Evolutionary conservation across 2,113 vertebrate species (phyloP).

Genomic region (Orientallactaga bullata): DNA sequence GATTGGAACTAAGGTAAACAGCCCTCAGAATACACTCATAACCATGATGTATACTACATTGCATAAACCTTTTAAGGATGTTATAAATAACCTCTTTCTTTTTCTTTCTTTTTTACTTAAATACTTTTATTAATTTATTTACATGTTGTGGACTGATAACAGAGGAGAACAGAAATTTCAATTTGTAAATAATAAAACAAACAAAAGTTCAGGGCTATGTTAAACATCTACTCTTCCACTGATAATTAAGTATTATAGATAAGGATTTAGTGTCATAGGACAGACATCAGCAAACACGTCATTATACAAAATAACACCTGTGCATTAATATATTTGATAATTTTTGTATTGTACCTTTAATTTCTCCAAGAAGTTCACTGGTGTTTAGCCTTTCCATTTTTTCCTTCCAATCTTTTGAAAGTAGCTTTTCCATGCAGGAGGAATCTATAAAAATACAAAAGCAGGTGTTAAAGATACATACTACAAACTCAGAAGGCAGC

Average conservation of each 20-base stretch:
- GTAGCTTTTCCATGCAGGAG: constrained; percentile 97
- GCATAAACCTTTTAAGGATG: not conserved
- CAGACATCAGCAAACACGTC: not conserved
- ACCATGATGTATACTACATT: not conserved
- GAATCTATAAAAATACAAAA: constrained; percentile 89
- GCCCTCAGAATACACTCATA: not conserved
- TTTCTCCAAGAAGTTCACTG: constrained; percentile 97
- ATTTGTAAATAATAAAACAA: constrained; percentile 24
- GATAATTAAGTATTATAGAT: constrained; percentile 13
- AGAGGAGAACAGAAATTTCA: not conserved
- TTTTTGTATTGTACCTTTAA: constrained; percentile 93
- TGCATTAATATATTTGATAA: constrained; percentile 58
- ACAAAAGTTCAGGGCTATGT: not conserved
- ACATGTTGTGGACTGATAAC: not conserved
- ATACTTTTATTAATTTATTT: too few species aligned
- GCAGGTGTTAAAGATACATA: constrained; percentile 49
- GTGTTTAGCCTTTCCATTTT: constrained; percentile 99
- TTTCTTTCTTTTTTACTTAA: too few species aligned
- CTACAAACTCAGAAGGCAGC: constrained; percentile 74
- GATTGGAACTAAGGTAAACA: not conserved
- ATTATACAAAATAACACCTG: constrained; percentile 4
- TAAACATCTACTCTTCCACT: not conserved
- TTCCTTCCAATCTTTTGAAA: constrained; percentile 99
- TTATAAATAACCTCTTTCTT: not conserved
- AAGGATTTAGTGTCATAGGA: constrained; percentile 16